Percentiles rank a stretch among this genome's conserved stretches.
phyloP scores from a whole-genome alignment of 1,140 invertebrate genomes.

The Artemia franciscana region DNA sequence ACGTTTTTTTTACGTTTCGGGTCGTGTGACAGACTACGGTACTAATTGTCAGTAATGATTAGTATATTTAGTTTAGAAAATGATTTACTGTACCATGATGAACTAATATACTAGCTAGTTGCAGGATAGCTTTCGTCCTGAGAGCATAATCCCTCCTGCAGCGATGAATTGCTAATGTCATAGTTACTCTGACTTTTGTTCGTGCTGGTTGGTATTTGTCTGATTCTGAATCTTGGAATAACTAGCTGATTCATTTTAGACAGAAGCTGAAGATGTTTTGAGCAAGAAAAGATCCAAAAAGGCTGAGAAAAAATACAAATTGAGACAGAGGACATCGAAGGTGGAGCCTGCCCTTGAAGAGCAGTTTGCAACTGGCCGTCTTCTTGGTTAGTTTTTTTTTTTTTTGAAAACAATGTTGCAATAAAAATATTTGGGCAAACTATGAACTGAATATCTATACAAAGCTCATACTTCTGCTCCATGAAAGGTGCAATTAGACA shows the following conservation, averaged over 20 bases:
- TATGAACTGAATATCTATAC: not conserved
- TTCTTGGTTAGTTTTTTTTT: constrained; percentile 42
- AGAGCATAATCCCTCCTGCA: too few species aligned
- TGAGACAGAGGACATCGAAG: constrained; percentile 70
- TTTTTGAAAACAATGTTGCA: too few species aligned
- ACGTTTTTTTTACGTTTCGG: too few species aligned
- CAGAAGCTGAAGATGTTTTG: constrained; percentile 71
- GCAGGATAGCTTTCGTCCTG: too few species aligned
- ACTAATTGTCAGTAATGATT: too few species aligned
- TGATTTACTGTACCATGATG: too few species aligned
- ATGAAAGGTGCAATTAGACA: too few species aligned
- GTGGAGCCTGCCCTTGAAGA: constrained; percentile 82
- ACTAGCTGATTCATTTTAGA: constrained; percentile 26
- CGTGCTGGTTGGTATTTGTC: not conserved
- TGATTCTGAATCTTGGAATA: not conserved
- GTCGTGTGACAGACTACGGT: too few species aligned
- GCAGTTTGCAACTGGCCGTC: constrained; percentile 82
- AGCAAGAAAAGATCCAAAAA: constrained; percentile 87
- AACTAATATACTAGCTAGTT: too few species aligned
- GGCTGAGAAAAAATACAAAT: constrained; percentile 73
- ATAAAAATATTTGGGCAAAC: not conserved
- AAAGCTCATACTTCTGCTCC: too few species aligned
- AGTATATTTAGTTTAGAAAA: too few species aligned
- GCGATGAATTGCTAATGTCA: too few species aligned
- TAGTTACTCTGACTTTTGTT: constrained; percentile 15